Percentiles rank a stretch among this genome's conserved stretches.
These are phyloP conservation scores for Junonia oenone DNA, from an alignment of 2,888 invertebrate genomes.

Conservation along the genomic window DNA sequence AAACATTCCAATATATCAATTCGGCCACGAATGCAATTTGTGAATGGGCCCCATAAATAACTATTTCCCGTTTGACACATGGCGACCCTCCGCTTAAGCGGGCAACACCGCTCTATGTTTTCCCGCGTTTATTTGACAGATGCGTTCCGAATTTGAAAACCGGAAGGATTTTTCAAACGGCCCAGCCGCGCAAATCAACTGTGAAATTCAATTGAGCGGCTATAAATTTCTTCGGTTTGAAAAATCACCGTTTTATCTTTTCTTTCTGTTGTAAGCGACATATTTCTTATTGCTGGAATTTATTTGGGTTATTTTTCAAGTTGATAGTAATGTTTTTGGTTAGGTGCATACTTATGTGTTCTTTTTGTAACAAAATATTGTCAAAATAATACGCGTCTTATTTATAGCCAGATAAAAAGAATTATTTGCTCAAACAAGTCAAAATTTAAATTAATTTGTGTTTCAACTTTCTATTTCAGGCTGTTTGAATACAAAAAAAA, in stretches of 20 bases:
- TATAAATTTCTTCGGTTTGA: conserved; percentile 65
- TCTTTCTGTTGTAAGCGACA: conserved; percentile 6
- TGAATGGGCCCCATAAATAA: conserved; percentile 76
- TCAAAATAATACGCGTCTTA: too few species aligned
- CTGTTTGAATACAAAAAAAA: too few species aligned
- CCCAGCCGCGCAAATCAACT: conserved; percentile 64
- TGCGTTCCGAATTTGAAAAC: conserved; percentile 64
- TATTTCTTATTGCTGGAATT: conserved; percentile 15
- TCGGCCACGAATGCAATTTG: conserved; percentile 76
- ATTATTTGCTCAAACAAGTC: too few species aligned
- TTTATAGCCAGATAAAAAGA: too few species aligned
- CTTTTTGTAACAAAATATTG: too few species aligned
- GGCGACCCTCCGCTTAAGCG: conserved; percentile 61
- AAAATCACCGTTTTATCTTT: conserved; percentile 46
- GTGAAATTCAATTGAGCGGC: conserved; percentile 75
- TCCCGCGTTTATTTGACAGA: conserved; percentile 73
- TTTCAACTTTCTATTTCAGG: too few species aligned
- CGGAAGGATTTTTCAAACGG: conserved; percentile 63
- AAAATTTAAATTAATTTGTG: too few species aligned
- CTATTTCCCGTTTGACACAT: conserved; percentile 74
- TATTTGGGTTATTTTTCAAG: conserved; percentile 3
- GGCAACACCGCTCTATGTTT: conserved; percentile 57
- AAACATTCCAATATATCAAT: conserved; percentile 78
- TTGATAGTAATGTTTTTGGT: neutral
- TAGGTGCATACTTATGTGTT: too few species aligned